Base-by-base conservation (phyloP, 1,140 invertebrate species). In the Pinna nobilis region DNA sequence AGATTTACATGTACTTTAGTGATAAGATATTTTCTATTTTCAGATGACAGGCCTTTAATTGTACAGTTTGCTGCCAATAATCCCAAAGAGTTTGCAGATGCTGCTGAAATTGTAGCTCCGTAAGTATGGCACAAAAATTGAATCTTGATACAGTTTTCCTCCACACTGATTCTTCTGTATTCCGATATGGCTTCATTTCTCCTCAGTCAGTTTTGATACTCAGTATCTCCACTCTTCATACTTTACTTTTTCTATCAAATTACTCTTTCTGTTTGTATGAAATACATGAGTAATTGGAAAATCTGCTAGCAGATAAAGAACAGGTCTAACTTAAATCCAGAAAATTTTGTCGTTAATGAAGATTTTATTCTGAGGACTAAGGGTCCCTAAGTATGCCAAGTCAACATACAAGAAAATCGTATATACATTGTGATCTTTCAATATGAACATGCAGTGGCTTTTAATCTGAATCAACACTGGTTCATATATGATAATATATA, bases 21-120 rank as follows among this genome's bases (percentile, higher is more conserved):
- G 9, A 59, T 11, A 35, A 11, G 23, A 32, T 65, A 23, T 61
- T 57, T 73, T 51, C 75, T 69, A 66, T 53, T 88, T 87, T 74
- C 85, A 88, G 92, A 90, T 79, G 97, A 98, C 89, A 89, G 92
- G 60, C 97, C 97, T 6, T 83, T 99, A 30, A 92, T 99, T 79
- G 95, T 95, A 11, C 98, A 99, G 87, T 98, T 98, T 93, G 97
- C 97, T 41, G 95, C 97, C 6, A 96, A 95, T 80, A 93, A 93
- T 87, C 87, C 92, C 0, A 85, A 92, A 71, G 96, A 98, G 86
- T 97, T 98, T 90, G 92, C 95, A 6, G 91, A 92, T 81, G 96
- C 97, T 50, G 91, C 96, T 20, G 93, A 95, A 90, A 90, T 98
- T 74, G 92, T 98, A 51, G 93, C 93, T 79, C 93, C 93, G 90